Evolutionary conservation across 2,113 vertebrate species (phyloP).

Genomic region (Raja brachyura): DNA sequence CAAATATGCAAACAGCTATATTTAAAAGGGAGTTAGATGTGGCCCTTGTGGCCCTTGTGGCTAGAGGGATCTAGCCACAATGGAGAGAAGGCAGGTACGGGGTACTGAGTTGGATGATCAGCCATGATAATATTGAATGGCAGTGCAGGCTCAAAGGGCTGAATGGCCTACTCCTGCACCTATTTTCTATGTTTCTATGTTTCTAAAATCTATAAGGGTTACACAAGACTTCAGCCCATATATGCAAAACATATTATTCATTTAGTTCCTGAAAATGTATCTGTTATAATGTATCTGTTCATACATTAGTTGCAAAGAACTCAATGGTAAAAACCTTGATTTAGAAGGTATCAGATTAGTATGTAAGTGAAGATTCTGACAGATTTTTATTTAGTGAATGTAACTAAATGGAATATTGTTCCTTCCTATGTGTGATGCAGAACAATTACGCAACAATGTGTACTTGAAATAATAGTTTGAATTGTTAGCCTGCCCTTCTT

Average conservation of each 20-base stretch:
- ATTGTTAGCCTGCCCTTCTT: not conserved
- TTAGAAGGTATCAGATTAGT: not conserved
- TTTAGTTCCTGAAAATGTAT: not conserved
- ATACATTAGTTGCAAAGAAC: slow-evolving; percentile 8
- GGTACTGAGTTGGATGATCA: too few species aligned
- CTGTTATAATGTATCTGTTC: not conserved
- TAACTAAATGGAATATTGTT: not conserved
- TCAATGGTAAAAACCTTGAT: slow-evolving; percentile 21
- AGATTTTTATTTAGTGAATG: not conserved
- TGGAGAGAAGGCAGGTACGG: too few species aligned
- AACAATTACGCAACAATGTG: not conserved
- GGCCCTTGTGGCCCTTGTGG: too few species aligned
- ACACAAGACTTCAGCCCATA: not conserved
- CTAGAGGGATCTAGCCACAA: too few species aligned
- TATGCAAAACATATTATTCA: not conserved
- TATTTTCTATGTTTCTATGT: too few species aligned
- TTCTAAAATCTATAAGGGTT: not conserved
- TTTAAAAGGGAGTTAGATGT: too few species aligned
- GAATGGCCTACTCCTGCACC: too few species aligned
- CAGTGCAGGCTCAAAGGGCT: too few species aligned
- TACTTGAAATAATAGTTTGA: slow-evolving; percentile 16
- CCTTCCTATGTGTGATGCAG: not conserved
- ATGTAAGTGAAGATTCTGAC: slow-evolving; percentile 28
- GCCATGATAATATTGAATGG: too few species aligned
- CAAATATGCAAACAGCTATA: too few species aligned